These are phyloP conservation scores for Vannuccia rotundouncinata DNA, from an alignment of 2,888 invertebrate genomes.

Conservation along the genomic window DNA sequence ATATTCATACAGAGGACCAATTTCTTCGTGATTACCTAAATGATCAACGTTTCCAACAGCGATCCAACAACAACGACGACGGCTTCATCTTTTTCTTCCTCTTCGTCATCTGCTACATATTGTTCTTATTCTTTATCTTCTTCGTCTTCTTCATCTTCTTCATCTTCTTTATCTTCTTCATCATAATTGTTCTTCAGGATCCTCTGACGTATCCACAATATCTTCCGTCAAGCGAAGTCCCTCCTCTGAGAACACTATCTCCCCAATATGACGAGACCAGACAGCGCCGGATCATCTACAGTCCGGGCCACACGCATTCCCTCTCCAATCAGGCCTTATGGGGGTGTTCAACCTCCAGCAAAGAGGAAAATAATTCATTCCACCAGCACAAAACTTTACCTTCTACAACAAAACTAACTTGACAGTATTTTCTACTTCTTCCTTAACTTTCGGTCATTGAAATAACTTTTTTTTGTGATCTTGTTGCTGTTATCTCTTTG, in stretches of 20 bases:
- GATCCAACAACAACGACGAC: too few species aligned
- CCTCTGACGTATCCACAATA: too few species aligned
- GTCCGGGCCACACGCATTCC: not conserved
- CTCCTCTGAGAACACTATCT: not conserved
- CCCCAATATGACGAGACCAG: not conserved
- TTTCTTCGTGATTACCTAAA: not conserved
- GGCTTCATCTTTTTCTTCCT: too few species aligned
- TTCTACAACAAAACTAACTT: too few species aligned
- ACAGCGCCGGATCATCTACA: not conserved
- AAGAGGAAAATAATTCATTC: too few species aligned
- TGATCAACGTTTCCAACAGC: not conserved
- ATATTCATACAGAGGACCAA: not conserved
- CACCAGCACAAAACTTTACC: too few species aligned
- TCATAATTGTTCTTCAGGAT: not conserved
- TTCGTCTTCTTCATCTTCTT: not conserved
- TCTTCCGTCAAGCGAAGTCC: not conserved
- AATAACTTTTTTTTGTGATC: too few species aligned
- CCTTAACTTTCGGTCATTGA: too few species aligned
- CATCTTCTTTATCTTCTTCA: not conserved
- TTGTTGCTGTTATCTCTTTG: too few species aligned
- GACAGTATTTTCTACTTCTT: too few species aligned
- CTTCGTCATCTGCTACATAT: too few species aligned
- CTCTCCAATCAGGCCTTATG: not conserved
- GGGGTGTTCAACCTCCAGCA: too few species aligned
- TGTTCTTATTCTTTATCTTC: not conserved